Conservation (phyloP, 2,113 vertebrate species). For the Sapajus apella region DNA sequence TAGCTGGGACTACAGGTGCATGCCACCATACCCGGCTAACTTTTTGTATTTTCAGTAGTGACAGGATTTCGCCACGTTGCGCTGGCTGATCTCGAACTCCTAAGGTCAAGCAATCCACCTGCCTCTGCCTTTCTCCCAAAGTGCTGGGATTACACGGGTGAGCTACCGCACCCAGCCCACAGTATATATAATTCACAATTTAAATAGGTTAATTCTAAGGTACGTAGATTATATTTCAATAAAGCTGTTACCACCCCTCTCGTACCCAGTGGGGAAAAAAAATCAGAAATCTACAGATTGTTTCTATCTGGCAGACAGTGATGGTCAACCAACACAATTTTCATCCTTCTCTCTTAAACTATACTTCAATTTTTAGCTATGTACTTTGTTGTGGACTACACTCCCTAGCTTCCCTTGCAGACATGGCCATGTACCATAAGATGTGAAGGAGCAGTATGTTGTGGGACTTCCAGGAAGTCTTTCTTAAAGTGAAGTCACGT, state of each 20-base stretch:
- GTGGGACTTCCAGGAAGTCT: background rate
- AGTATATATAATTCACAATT: background rate
- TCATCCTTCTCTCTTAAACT: background rate
- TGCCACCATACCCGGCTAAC: background rate
- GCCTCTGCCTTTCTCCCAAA: background rate
- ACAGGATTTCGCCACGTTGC: background rate
- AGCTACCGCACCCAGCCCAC: background rate
- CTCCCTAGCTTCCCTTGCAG: background rate
- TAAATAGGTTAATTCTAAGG: background rate
- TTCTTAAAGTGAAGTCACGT: background rate
- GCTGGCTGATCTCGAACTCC: background rate
- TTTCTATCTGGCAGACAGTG: background rate
- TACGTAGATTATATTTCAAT: background rate
- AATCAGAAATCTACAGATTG: background rate
- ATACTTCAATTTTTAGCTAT: background rate
- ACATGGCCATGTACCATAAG: background rate
- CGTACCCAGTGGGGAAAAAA: background rate
- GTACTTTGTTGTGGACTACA: background rate
- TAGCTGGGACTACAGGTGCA: background rate
- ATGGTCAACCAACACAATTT: background rate
- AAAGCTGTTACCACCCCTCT: background rate
- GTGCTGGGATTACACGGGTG: background rate
- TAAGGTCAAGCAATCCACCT: background rate
- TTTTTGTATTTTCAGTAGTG: background rate
- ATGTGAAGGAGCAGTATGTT: background rate